Percentiles rank a stretch among this genome's conserved stretches.
Evolutionary conservation across 2,888 invertebrate genomes (phyloP).

Genomic region (Drosophila algonquin): DNA sequence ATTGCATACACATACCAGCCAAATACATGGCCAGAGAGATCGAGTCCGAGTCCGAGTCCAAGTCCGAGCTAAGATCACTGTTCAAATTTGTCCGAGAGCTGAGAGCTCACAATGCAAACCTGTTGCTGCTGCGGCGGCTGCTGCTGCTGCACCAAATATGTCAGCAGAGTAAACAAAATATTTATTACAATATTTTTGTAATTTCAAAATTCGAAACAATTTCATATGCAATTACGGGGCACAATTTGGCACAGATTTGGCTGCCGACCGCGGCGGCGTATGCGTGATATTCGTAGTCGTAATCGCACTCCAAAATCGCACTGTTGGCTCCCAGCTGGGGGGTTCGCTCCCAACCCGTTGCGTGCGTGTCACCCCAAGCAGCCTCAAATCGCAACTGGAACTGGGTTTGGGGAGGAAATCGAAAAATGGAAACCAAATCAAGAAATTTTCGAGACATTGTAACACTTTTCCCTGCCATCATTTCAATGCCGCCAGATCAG

Average conservation of each 20-base stretch:
- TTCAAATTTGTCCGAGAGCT: background rate
- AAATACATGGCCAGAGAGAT: background rate
- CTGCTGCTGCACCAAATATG: slow-evolving; percentile 70
- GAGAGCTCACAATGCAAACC: slow-evolving; percentile 51
- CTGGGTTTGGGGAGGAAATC: slow-evolving; percentile 9
- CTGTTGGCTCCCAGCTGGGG: background rate
- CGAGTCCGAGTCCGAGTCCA: background rate
- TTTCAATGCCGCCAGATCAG: slow-evolving; percentile 55
- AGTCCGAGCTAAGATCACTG: background rate
- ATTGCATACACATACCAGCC: slow-evolving; percentile 65
- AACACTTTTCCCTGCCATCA: slow-evolving; percentile 52
- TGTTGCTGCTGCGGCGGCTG: slow-evolving; percentile 52
- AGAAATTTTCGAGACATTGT: slow-evolving; percentile 58
- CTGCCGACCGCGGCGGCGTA: slow-evolving; percentile 52
- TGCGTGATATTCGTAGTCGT: slow-evolving; percentile 37
- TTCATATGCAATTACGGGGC: slow-evolving; percentile 65
- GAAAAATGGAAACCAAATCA: background rate
- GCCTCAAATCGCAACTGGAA: slow-evolving; percentile 58
- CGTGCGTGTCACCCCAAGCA: slow-evolving; percentile 42
- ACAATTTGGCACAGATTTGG: slow-evolving; percentile 31
- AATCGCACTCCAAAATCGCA: too few species aligned
- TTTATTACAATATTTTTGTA: slow-evolving; percentile 68
- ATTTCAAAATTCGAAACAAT: slow-evolving; percentile 43
- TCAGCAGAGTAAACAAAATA: slow-evolving; percentile 63
- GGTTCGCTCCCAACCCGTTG: slow-evolving; percentile 2